Evolutionary conservation across 1,140 invertebrate genomes (phyloP), one percentile per base, ranked within the genome.

Genomic region (Calycopis cecrops): DNA sequence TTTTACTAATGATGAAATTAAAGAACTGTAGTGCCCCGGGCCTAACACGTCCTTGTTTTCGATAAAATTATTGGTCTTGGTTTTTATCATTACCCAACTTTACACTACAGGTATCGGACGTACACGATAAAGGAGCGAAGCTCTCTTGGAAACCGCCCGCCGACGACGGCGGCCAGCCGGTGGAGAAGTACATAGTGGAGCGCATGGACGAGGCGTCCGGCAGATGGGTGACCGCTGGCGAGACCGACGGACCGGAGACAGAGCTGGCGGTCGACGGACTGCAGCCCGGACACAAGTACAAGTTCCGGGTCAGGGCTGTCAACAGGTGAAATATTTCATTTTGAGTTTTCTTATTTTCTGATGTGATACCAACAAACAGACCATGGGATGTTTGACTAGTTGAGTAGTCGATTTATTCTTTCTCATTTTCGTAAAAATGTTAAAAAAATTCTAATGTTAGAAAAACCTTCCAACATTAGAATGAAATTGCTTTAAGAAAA

Each of bases 151-250:
- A 93, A 65, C 95, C 96, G 62, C 97, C 97, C 2, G 90, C 93
- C 33, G 96, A 98, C 79, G 96, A 98, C 74, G 96, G 96, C 34
- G 96, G 96, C 9, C 92, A 94, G 67, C 95, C 96, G 7, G 91
- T 98, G 67, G 96, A 97, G 11, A 95, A 94, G 57, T 99, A 99
- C 73, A 85, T 97, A 11, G 93, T 99, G 47, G 97, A 99, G 80
- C 97, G 97, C 85, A 93, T 98, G 90, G 97, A 99, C 82, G 94
- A 98, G 80, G 92, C 93, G 37, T 96, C 95, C 12, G 96, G 95
- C 17, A 90, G 95, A 37, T 99, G 98, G 97, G 94, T 98, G 40
- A 95, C 94, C 35, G 96, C 94, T 14, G 96, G 95, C 0, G 95
- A 97, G 90, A 97, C 96, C 4, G 91, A 92, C 56, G 95, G 96